Conservation (phyloP, 2,797 vertebrate genomes). For the Leucoraja ocellata region DNA sequence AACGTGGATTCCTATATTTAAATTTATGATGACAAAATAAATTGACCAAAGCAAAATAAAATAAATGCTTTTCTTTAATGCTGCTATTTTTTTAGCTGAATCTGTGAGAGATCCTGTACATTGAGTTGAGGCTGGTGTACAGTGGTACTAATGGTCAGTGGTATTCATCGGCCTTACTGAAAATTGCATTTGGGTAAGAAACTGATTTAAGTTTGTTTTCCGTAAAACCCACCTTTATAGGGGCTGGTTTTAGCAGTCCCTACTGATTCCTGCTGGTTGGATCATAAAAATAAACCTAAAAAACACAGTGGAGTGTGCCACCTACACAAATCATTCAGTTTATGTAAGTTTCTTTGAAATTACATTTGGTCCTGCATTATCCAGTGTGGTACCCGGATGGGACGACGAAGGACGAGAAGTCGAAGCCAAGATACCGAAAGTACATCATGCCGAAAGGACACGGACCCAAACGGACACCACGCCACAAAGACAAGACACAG, state of each 20-base stretch:
- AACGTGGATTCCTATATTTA: background rate
- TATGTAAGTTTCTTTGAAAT: background rate
- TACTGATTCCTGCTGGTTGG: background rate
- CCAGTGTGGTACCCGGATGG: background rate
- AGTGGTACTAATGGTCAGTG: background rate
- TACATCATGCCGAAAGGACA: too few relatives aligned
- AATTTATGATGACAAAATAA: background rate
- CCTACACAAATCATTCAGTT: background rate
- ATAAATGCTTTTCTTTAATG: background rate
- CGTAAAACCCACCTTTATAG: background rate
- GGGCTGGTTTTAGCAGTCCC: background rate
- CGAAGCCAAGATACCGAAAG: too few relatives aligned
- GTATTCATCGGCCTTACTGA: too few relatives aligned
- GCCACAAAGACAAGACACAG: too few relatives aligned
- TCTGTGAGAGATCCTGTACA: background rate
- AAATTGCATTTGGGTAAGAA: background rate
- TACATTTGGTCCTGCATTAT: background rate
- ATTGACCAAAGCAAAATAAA: background rate
- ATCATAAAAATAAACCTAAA: background rate
- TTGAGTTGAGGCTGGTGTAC: too few relatives aligned
- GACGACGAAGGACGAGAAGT: too few relatives aligned
- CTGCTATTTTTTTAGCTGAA: background rate
- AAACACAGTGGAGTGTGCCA: background rate
- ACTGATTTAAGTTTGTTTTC: background rate
- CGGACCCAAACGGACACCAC: too few relatives aligned